Percentiles rank a stretch among this genome's conserved stretches.
Evolutionary conservation across 2,888 invertebrate genomes (phyloP).

Genomic region (Tinea semifulvella): DNA sequence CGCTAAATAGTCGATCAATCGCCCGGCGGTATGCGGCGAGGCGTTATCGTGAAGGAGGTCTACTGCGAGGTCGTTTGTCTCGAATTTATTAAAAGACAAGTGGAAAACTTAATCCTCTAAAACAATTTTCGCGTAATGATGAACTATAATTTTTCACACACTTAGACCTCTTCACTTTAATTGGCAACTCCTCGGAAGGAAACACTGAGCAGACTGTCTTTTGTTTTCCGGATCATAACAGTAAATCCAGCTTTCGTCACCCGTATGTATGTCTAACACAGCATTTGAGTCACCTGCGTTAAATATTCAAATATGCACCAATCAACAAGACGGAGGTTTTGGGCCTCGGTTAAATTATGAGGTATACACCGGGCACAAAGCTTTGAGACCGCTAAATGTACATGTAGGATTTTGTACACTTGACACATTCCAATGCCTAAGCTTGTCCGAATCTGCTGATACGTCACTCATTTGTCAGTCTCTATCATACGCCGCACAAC

Average conservation of each 20-base stretch:
- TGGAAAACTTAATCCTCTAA: too few relatives aligned
- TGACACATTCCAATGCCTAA: constrained; percentile 9
- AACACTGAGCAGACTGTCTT: background rate
- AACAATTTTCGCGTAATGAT: too few relatives aligned
- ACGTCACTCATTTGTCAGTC: too few relatives aligned
- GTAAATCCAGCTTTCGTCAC: too few relatives aligned
- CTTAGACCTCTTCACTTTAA: too few relatives aligned
- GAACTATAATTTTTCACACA: constrained; percentile 12
- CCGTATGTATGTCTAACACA: too few relatives aligned
- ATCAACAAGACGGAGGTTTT: background rate
- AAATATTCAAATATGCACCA: background rate
- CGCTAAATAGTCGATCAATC: too few relatives aligned
- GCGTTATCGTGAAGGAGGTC: constrained; percentile 15
- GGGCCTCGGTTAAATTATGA: constrained; percentile 8
- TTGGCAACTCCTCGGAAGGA: too few relatives aligned
- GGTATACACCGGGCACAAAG: constrained; percentile 6
- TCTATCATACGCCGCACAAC: too few relatives aligned
- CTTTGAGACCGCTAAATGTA: constrained; percentile 4
- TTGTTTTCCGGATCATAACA: constrained; percentile 7
- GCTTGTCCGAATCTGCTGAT: constrained; percentile 12
- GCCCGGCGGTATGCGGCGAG: constrained; percentile 13
- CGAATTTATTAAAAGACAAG: constrained; percentile 15
- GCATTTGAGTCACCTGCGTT: too few relatives aligned
- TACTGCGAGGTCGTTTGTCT: constrained; percentile 16
- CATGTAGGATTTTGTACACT: constrained; percentile 1